Percentiles rank a stretch among this genome's conserved stretches.
Evolutionary conservation across 2,797 vertebrate species (phyloP).

Genomic region (Anguilla pacifica): DNA sequence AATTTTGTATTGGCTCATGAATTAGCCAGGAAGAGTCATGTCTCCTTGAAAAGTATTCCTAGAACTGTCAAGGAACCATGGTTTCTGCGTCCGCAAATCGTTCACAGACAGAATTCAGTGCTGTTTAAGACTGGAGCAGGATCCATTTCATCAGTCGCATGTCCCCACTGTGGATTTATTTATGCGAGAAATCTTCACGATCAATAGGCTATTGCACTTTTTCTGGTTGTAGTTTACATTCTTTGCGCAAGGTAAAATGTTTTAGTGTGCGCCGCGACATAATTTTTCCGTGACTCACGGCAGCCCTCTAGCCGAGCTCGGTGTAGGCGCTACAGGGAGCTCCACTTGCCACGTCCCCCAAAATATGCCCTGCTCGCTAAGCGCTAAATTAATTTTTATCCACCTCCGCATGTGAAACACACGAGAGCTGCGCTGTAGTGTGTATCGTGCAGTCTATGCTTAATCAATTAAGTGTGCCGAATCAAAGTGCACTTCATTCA

Average conservation of each 20-base stretch:
- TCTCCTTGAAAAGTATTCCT: not conserved
- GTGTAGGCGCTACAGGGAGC: slow-evolving; percentile 32
- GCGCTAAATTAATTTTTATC: slow-evolving; percentile 36
- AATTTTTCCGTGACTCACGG: slow-evolving; percentile 28
- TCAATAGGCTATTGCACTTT: not conserved
- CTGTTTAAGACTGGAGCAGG: not conserved
- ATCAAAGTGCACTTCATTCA: not conserved
- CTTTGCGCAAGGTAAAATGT: not conserved
- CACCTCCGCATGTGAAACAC: not conserved
- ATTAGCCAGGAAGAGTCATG: not conserved
- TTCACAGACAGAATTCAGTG: not conserved
- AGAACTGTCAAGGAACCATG: not conserved
- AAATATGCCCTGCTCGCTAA: slow-evolving; percentile 46
- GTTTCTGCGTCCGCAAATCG: not conserved
- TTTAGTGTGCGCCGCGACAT: not conserved
- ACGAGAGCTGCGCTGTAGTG: not conserved
- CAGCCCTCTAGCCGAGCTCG: slow-evolving; percentile 51
- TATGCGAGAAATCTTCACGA: not conserved
- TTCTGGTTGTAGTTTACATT: not conserved
- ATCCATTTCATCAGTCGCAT: not conserved
- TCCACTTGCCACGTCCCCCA: slow-evolving; percentile 75
- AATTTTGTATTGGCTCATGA: not conserved
- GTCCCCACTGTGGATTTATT: not conserved
- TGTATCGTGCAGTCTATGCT: not conserved
- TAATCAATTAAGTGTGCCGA: not conserved